A percentile compares a stretch with the other conserved stretches of the same genome.
phyloP scores from a whole-genome alignment of 2,113 vertebrate genomes.

The Deroptyus accipitrinus region DNA sequence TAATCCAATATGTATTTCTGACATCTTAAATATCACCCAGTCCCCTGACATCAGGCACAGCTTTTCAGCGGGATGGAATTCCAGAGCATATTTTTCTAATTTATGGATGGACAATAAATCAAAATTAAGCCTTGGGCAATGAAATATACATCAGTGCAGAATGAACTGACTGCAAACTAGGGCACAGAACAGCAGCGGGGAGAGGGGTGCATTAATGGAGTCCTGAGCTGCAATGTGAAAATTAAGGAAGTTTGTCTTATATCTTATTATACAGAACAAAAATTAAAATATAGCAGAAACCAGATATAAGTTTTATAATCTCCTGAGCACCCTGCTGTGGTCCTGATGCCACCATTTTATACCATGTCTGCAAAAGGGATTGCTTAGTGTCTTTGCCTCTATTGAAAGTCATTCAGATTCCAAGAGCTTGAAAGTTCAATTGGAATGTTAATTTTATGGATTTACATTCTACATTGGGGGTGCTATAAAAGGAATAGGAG shows the following conservation, averaged over 20 bases:
- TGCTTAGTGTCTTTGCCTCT: background rate
- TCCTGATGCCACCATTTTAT: background rate
- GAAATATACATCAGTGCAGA: constrained; percentile 98
- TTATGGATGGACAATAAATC: constrained; percentile 99
- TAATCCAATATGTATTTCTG: constrained; percentile 99
- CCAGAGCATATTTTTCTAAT: constrained; percentile 99
- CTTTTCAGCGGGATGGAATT: constrained; percentile 96
- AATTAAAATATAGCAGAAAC: background rate
- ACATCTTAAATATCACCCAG: constrained; percentile 99
- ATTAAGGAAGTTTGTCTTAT: constrained; percentile 71
- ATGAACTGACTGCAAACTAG: constrained; percentile 91
- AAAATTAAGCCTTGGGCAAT: constrained; percentile 99
- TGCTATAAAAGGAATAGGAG: background rate
- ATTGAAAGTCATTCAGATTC: background rate
- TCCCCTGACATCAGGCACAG: constrained; percentile 98
- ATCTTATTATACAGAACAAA: constrained; percentile 58
- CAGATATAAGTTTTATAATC: background rate
- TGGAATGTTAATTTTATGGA: background rate
- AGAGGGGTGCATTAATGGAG: constrained; percentile 79
- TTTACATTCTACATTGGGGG: background rate
- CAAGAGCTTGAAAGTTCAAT: background rate
- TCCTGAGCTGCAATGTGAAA: constrained; percentile 73
- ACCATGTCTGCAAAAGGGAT: background rate
- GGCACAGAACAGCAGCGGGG: constrained; percentile 82
- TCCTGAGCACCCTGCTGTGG: background rate